Base-by-base conservation (phyloP, 2,797 vertebrate species). In the Trachurus trachurus region DNA sequence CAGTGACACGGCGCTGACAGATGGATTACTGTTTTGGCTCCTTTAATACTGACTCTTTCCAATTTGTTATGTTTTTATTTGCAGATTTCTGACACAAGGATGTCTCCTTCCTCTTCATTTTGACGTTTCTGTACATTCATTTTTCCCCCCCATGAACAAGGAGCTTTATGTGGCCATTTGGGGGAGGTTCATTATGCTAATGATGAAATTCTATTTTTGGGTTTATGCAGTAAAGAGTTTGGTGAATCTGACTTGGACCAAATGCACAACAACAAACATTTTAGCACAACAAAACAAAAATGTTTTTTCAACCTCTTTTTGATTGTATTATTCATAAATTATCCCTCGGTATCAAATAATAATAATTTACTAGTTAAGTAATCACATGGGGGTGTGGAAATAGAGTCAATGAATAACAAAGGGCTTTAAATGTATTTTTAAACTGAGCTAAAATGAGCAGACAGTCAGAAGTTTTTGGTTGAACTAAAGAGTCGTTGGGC, bases 331-430 rank as follows among this genome's bases (percentile, higher is more conserved):
- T 31, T 29, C 13, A 45, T 21, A n/a, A 37, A 45, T 15, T 9
- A 22, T 50, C 11, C n/a, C 19, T 42, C 34, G 7, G 12, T 11
- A 58, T 10, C 29, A 9, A 39, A 29, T 15, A 3, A 44, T 0
- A 44, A 68, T 5, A 26, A 40, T 34, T 66, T 52, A 53, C 4
- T 17, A 6, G 22, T 44, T 66, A 56, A 64, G 49, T 39, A 42
- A 66, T 59, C 57, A 71, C 22, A 58, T 10, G 4, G 44, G 45
- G 39, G 40, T 65, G 47, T n/a, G 19, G 26, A 16, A 62, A 52
- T 40, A 31, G 42, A 74, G 17, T 44, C 54, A 31, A 52, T 29
- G 54, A 40, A 22, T 40, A 71, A 42, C 9, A 42, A 9, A 50
- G 34, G 34, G 34, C 34, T 37, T 37, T 9, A 8, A 37, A 37